Evolutionary conservation across 2,888 invertebrate genomes (phyloP), one percentile per base, ranked within the genome.

Genomic region (Lithophane leautieri): DNA sequence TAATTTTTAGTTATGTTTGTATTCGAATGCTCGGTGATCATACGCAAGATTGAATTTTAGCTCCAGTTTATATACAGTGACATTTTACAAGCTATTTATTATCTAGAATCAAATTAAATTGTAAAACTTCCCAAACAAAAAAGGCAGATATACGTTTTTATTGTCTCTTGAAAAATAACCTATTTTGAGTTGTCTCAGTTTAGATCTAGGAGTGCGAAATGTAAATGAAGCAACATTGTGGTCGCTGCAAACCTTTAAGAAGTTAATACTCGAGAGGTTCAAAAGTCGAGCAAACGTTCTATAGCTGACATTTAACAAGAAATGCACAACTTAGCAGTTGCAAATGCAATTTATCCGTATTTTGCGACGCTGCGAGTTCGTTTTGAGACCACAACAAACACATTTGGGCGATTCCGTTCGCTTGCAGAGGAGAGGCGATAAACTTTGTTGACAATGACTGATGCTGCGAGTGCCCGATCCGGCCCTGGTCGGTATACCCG

Each of bases 391-490:
- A 93, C 94, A 94, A 93, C 93, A 94, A 94, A 95, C 93, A 95
- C 94, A 93, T 94, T 93, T 91, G 89, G 90, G 88, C 89, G 91
- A 92, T 92, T 92, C 92, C 89, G 90, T 90, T 89, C 87, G 86
- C 84, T 79, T 58, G 70, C 58, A 56, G 88, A 89, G 85, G 86
- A 87, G 83, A 80, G 79, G 90, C 91, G 92, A 93, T 93, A 94
- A 94, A 95, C 91, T 94, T 95, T 93, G 94, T 94, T 95, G 95
- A 95, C 95, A 95, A 94, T 94, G 94, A 95, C 93, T 93, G 94
- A 95, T 95, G 94, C 91, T 87, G 86, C 88, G 85, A 89, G 87
- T 87, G 86, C 84, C 78, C 87, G 88, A 87, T 86, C 82, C 82
- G 82, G 84, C 81, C 81, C 84, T 82, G 80, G 79, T 68, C 83